Percentiles rank a stretch among this genome's conserved stretches.
These are phyloP conservation scores for Biston betularia DNA, from an alignment of 2,888 invertebrate species.

Conservation along the genomic window DNA sequence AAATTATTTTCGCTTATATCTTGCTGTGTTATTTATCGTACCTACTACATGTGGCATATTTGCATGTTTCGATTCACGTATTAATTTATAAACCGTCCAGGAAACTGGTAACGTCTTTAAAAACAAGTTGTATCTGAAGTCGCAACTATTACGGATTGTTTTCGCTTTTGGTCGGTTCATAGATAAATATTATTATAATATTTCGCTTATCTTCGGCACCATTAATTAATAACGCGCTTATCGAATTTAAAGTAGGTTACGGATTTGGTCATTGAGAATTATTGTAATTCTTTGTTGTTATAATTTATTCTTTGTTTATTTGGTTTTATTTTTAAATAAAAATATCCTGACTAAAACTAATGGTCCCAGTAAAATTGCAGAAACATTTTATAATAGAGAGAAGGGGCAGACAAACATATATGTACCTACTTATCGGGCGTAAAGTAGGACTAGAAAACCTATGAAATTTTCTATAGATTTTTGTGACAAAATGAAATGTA, in stretches of 20 bases:
- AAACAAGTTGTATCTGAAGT: constrained; percentile 62
- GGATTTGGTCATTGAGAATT: constrained; percentile 47
- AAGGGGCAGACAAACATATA: too few relatives aligned
- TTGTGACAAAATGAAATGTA: too few relatives aligned
- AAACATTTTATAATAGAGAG: too few relatives aligned
- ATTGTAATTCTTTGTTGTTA: constrained; percentile 11
- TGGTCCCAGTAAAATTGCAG: too few relatives aligned
- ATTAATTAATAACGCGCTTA: constrained; percentile 75
- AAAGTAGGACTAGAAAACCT: too few relatives aligned
- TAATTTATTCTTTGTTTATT: not conserved
- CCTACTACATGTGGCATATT: constrained; percentile 17
- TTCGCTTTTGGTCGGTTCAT: constrained; percentile 67
- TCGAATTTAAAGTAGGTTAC: constrained; percentile 64
- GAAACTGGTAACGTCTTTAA: constrained; percentile 54
- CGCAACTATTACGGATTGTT: constrained; percentile 62
- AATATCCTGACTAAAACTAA: too few relatives aligned
- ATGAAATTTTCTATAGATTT: too few relatives aligned
- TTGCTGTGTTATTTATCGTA: constrained; percentile 32
- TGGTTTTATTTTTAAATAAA: too few relatives aligned
- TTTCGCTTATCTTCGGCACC: constrained; percentile 69
- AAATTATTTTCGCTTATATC: constrained; percentile 35
- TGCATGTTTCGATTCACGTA: constrained; percentile 28
- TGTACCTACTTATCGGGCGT: too few relatives aligned
- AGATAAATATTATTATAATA: constrained; percentile 59
- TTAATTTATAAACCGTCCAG: constrained; percentile 46